These are phyloP conservation scores for Poecilia latipinna DNA, from an alignment of 2,113 vertebrate species.

Conservation along the genomic window DNA sequence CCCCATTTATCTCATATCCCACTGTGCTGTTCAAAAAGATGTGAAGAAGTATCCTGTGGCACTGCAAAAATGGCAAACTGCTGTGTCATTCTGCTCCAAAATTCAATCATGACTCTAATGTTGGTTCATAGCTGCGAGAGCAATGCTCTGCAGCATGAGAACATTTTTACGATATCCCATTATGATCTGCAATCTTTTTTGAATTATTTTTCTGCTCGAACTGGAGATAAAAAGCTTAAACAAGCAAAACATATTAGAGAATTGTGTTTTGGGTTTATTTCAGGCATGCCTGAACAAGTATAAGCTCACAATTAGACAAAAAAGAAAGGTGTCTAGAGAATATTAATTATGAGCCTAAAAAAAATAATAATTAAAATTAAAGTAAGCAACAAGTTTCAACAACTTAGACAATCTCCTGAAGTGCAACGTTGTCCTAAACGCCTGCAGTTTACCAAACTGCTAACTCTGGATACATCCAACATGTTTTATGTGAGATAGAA, in stretches of 20 bases:
- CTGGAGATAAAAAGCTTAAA: not conserved
- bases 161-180: not conserved
- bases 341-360: slow-evolving; percentile 3
- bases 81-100: slow-evolving; percentile 11
- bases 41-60: slow-evolving; percentile 20
- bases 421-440: not conserved
- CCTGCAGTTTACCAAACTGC: slow-evolving; percentile 6
- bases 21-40: slow-evolving; percentile 19
- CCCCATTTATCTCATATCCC: slow-evolving; percentile 10
- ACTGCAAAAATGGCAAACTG: slow-evolving; percentile 1
- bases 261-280: not conserved
- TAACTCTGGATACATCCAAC: slow-evolving; percentile 2
- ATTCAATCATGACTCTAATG: not conserved
- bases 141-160: not conserved
- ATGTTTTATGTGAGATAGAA: not conserved
- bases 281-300: not conserved
- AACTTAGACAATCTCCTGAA: slow-evolving; percentile 18
- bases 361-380: slow-evolving; percentile 29
- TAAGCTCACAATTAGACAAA: not conserved
- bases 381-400: slow-evolving; percentile 12
- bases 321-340: not conserved
- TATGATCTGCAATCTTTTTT: not conserved
- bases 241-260: not conserved
- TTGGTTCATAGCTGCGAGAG: not conserved
- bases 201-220: not conserved